Base-by-base conservation (phyloP, 2,888 invertebrate species). In the Frankliniella intonsa region DNA sequence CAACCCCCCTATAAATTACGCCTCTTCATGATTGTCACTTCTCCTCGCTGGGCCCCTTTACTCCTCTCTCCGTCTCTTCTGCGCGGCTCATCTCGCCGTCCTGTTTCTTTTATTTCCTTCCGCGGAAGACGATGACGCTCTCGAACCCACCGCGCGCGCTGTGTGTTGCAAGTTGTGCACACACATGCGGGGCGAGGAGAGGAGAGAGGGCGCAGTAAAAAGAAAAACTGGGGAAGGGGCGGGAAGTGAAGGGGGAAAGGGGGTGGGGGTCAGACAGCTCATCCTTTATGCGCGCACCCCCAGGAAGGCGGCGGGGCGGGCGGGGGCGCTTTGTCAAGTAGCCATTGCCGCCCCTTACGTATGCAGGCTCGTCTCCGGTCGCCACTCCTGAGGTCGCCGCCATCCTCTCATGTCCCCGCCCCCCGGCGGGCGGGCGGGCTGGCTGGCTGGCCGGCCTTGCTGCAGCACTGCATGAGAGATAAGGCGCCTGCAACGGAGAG, bases 1-100 rank as follows among this genome's bases (percentile, higher is more conserved):
- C 69, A 76, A 22, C n/a, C 62, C 25, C 22, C 9, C 69, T 76
- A 76, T 76, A 76, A 76, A 76, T 76, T 76, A 76, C 69, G 69
- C 69, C 69, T 25, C 69, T 62, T 62, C 62, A 62, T 62, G 69
- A 12, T 76, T 76, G 69, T 25, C 69, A 76, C 25, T 76, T 76
- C 69, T 76, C 22, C 65, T 65, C 69, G 7, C 17, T 62, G 3
- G 38, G 38, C 38, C 62, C 62, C 17, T 62, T 17, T 14, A 17
- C n/a, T 62, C n/a, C 62, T 62, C n/a, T n/a, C 38, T 62, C 62
- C 14, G 7, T 17, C n/a, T 62, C 55, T 17, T 8, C 55, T 55
- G 12, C 55, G 1, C 55, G 7, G 8, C n/a, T 62, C n/a, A 14
- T 62, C 62, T 17, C 62, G 62, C 12, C 19, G 62, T 62, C 62